A percentile compares a stretch with the other conserved stretches of the same genome.
phyloP scores from a whole-genome alignment of 2,888 invertebrate genomes.

The Amphipoea oculea region DNA sequence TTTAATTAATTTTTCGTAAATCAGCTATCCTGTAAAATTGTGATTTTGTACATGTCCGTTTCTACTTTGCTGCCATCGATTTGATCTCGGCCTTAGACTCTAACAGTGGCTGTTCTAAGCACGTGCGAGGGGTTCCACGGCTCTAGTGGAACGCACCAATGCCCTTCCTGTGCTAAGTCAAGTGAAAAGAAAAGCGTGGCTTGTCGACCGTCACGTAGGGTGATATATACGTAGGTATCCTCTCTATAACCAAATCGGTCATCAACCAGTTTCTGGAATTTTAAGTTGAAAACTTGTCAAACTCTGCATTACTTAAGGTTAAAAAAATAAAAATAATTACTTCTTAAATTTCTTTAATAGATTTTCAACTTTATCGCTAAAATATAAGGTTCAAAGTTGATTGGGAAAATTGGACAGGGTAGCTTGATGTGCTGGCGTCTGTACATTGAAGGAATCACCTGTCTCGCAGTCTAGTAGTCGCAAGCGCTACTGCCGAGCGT shows the following conservation, averaged over 20 bases:
- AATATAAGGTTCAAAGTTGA: no score
- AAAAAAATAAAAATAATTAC: no score
- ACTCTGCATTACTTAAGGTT: no score
- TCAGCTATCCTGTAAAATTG: no score
- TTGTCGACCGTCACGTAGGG: background rate
- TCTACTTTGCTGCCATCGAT: no score
- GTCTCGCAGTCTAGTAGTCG: background rate
- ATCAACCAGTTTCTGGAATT: background rate
- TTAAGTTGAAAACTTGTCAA: background rate
- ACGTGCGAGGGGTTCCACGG: background rate
- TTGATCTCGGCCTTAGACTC: no score
- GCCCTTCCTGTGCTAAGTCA: background rate
- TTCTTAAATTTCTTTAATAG: no score
- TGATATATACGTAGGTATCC: background rate
- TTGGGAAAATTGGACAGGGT: no score
- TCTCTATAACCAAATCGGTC: background rate
- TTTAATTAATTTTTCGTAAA: no score
- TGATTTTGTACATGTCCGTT: no score
- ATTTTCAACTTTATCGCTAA: no score
- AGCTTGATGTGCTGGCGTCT: no score
- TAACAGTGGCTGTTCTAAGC: background rate
- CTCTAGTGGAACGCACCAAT: background rate
- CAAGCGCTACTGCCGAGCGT: background rate
- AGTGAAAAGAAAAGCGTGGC: background rate
- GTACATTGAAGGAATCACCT: background rate